A percentile compares a stretch with the other conserved stretches of the same genome.
These are phyloP conservation scores for Pseudolaguvia tuberculata DNA, from an alignment of 2,113 vertebrate genomes.

Conservation along the genomic window DNA sequence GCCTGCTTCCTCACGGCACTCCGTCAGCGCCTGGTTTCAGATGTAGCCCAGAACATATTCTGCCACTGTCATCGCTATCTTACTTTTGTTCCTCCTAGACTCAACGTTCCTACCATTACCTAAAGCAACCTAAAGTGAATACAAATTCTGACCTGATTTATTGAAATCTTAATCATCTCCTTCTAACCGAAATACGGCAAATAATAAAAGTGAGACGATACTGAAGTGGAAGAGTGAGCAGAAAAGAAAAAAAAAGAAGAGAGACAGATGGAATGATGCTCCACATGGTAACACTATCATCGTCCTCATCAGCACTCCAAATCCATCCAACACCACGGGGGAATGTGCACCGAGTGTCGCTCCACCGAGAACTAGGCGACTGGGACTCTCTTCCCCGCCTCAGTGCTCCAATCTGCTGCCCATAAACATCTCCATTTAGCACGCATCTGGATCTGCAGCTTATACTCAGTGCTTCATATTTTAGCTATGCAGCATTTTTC, in stretches of 20 bases:
- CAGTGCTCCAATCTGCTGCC: slow-evolving; percentile 53
- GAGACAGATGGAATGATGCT: slow-evolving; percentile 61
- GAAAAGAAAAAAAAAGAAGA: slow-evolving; percentile 44
- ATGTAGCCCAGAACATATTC: slow-evolving; percentile 53
- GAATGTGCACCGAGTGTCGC: slow-evolving; percentile 60
- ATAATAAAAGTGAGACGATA: slow-evolving; percentile 9
- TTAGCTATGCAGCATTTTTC: slow-evolving; percentile 52
- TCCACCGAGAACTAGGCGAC: slow-evolving; percentile 63
- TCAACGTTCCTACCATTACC: slow-evolving; percentile 44
- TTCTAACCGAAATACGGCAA: background rate
- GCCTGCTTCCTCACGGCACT: slow-evolving; percentile 47
- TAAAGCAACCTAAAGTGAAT: slow-evolving; percentile 35
- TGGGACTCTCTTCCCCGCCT: slow-evolving; percentile 62
- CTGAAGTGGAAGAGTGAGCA: slow-evolving; percentile 16
- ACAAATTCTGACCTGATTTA: slow-evolving; percentile 15
- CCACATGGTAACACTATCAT: slow-evolving; percentile 62
- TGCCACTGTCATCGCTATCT: slow-evolving; percentile 47
- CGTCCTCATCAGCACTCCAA: slow-evolving; percentile 64
- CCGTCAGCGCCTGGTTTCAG: slow-evolving; percentile 50
- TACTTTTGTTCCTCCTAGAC: slow-evolving; percentile 47
- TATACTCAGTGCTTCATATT: slow-evolving; percentile 38
- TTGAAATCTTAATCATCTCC: slow-evolving; percentile 26
- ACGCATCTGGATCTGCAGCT: slow-evolving; percentile 50
- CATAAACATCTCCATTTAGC: slow-evolving; percentile 62
- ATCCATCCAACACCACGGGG: slow-evolving; percentile 57